Evolutionary conservation across 2,888 invertebrate genomes (phyloP).

Genomic region (Drosophila pegasa): DNA sequence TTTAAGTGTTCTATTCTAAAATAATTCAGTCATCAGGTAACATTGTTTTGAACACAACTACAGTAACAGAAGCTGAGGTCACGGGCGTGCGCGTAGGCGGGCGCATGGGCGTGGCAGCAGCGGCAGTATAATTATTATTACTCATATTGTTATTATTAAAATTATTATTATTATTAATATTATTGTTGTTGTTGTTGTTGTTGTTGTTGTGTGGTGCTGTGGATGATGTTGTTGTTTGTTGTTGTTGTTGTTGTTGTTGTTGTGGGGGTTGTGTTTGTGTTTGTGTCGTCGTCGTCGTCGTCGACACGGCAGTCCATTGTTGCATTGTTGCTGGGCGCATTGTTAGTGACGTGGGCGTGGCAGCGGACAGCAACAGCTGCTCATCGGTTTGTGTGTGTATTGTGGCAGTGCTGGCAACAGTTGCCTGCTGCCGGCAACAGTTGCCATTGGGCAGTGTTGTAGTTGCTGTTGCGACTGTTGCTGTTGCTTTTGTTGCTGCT

Average conservation of each 20-base stretch:
- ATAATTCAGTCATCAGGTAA: constrained; percentile 85
- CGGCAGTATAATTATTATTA: constrained; percentile 56
- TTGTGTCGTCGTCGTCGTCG: constrained; percentile 59
- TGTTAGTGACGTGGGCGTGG: constrained; percentile 37
- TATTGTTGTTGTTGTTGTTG: constrained; percentile 37
- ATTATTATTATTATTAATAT: constrained; percentile 38
- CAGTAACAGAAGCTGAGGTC: constrained; percentile 85
- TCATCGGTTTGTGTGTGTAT: constrained; percentile 84
- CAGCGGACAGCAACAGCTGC: constrained; percentile 55
- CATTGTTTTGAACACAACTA: constrained; percentile 86
- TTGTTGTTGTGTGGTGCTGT: constrained; percentile 45
- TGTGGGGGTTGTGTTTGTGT: constrained; percentile 55
- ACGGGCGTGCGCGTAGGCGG: constrained; percentile 61
- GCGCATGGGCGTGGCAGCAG: constrained; percentile 59
- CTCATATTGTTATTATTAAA: constrained; percentile 54
- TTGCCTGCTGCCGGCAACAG: constrained; percentile 43
- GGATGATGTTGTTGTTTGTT: constrained; percentile 41
- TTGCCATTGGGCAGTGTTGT: constrained; percentile 44
- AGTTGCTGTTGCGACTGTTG: constrained; percentile 18
- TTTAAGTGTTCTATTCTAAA: constrained; percentile 78
- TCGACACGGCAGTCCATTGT: constrained; percentile 72
- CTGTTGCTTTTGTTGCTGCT: constrained; percentile 19
- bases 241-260: constrained; percentile 42
- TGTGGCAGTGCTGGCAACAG: constrained; percentile 74
- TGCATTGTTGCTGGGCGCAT: constrained; percentile 60